phyloP scores from a whole-genome alignment of 92 coral and sea anemone genomes.

The Virgularia gustaviana region DNA sequence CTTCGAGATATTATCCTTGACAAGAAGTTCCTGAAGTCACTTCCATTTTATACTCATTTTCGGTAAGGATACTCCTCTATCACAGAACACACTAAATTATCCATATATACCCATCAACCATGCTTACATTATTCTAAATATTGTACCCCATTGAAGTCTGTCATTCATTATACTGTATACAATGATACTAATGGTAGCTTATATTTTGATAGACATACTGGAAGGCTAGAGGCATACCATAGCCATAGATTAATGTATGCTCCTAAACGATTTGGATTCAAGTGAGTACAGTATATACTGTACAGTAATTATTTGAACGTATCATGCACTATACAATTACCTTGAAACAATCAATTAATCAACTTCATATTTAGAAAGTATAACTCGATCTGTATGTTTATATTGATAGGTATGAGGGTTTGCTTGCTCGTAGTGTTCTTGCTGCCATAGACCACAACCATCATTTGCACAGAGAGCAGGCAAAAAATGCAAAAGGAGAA shows the following conservation, averaged over 20 bases:
- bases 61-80: neutral
- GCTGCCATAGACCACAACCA: slow-evolving; percentile 31
- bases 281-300: slow-evolving; percentile 2
- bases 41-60: slow-evolving; percentile 17
- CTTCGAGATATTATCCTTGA: slow-evolving; percentile 12
- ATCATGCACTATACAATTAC: neutral
- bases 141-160: neutral
- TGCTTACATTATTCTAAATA: neutral
- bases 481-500: slow-evolving; percentile 2
- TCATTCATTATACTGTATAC: too few relatives aligned
- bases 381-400: neutral
- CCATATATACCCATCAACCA: neutral
- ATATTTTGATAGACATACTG: slow-evolving; percentile 21
- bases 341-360: neutral
- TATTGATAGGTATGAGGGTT: neutral
- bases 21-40: slow-evolving; percentile 4
- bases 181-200: too few relatives aligned
- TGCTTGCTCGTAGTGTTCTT: neutral
- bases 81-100: neutral
- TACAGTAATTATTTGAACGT: neutral
- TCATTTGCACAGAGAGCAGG: slow-evolving; percentile 4
- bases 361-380: neutral
- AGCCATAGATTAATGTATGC: slow-evolving; percentile 38
- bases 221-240: slow-evolving; percentile 34
- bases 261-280: slow-evolving; percentile 14